Conservation (phyloP, 2,888 invertebrate genomes). For the Norana najaformis region DNA sequence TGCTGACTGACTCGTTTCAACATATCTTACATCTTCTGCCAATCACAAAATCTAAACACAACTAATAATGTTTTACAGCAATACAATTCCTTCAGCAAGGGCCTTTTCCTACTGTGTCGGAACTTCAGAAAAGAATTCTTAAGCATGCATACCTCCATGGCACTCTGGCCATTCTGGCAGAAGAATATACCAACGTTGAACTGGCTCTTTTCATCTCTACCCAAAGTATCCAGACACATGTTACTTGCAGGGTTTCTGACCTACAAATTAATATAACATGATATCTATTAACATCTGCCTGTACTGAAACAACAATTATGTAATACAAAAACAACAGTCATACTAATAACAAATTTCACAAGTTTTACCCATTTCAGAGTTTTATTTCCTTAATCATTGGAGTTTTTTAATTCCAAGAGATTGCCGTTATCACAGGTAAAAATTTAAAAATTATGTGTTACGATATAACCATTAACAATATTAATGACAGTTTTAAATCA, state of each 20-base stretch:
- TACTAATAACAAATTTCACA: too few species aligned
- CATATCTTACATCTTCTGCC: background rate
- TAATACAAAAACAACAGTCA: too few species aligned
- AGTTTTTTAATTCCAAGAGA: too few species aligned
- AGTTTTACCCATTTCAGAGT: too few species aligned
- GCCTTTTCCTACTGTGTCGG: background rate
- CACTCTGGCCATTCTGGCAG: slow-evolving; percentile 53
- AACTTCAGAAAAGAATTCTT: background rate
- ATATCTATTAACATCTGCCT: background rate
- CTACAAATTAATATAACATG: slow-evolving; percentile 44
- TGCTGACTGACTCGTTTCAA: background rate
- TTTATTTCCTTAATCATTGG: too few species aligned
- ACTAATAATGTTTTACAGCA: background rate
- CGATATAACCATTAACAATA: too few species aligned
- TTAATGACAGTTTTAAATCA: too few species aligned
- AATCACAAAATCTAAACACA: background rate
- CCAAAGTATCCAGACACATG: slow-evolving; percentile 60
- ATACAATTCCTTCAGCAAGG: background rate
- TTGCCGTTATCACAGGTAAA: too few species aligned
- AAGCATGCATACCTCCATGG: slow-evolving; percentile 54
- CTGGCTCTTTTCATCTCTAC: slow-evolving; percentile 59
- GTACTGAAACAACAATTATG: background rate
- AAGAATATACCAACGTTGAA: slow-evolving; percentile 58
- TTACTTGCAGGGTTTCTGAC: slow-evolving; percentile 58
- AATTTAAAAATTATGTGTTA: too few species aligned